These are phyloP conservation scores for Parus major DNA, from an alignment of 2,113 vertebrate species.

Conservation along the genomic window DNA sequence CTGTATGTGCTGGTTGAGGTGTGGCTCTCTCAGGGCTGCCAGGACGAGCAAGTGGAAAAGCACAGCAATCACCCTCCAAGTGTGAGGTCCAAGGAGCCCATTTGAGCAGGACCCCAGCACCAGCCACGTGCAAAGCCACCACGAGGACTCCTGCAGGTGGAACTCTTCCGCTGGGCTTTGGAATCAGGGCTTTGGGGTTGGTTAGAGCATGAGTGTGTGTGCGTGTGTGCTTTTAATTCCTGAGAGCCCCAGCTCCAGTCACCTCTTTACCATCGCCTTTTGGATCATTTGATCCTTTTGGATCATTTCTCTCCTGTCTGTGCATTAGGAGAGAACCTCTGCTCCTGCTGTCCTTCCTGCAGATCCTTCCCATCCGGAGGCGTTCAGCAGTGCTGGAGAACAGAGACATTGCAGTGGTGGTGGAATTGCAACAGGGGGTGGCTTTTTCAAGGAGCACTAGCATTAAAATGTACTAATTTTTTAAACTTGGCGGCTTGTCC, in stretches of 20 bases:
- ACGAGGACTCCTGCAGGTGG: background rate
- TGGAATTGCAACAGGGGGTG: conserved; percentile 5
- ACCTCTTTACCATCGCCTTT: conserved; percentile 26
- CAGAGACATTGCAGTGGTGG: background rate
- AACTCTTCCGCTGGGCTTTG: background rate
- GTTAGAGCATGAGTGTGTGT: background rate
- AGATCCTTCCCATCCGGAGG: background rate
- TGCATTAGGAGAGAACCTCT: conserved; percentile 19
- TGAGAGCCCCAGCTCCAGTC: conserved; percentile 34
- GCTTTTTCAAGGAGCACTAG: conserved; percentile 34
- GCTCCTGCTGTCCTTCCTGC: conserved; percentile 31
- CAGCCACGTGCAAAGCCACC: background rate
- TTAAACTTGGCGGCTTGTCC: conserved; percentile 47
- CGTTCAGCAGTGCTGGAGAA: background rate
- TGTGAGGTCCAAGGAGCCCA: background rate
- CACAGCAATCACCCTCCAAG: conserved; percentile 27
- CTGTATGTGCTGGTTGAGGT: background rate
- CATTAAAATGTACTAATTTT: conserved; percentile 57
- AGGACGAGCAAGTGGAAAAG: conserved; percentile 4
- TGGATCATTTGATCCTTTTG: conserved; percentile 43
- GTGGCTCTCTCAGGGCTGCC: background rate
- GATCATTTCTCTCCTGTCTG: background rate
- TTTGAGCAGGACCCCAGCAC: background rate
- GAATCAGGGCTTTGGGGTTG: background rate
- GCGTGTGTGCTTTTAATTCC: conserved; percentile 12